Base-by-base conservation (phyloP, 2,888 invertebrate species). In the Machimus rusticus region DNA sequence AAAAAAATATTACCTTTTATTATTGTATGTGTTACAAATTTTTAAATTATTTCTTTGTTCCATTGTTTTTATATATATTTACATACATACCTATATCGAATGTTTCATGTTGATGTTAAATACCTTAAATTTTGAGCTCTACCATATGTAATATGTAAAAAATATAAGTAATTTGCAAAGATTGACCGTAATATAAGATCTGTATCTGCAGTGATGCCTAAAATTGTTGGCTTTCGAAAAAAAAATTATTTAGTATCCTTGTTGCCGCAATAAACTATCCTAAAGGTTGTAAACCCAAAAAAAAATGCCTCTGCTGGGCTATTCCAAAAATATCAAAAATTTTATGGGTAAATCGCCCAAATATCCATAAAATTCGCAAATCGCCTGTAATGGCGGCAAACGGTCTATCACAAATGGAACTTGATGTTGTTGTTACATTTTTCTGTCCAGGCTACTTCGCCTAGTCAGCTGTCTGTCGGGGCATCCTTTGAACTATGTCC, bases 311-410 rank as follows among this genome's bases (percentile, higher is more conserved):
- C 19, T 66, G 9, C 66, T 23, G 23, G 66, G 12, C 23, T 23
- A 66, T 66, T 28, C 23, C 23, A 8, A 28, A 66, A 66, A 66
- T 66, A 66, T 66, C 23, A 66, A 66, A 66, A 66, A 66, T 66
- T 23, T 19, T 66, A 66, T 66, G 19, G 66, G 51, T 14, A 81
- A 81, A 81, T 81, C 51, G 28, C 12, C 34, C 51, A 81, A 81
- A 81, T 81, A 81, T 6, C 81, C 81, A 81, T 46, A 81, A 81
- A 81, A 81, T 84, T 84, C 74, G 12, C 66, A 46, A 84, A 66
- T 84, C 66, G 37, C 66, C 39, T 57, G n/a, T 84, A 84, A 84
- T 84, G 51, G 66, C 23, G 39, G 34, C 39, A 84, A 66, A 84
- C 19, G 39, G 43, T 19, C 74, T 84, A 84, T 74, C 23, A 74